A percentile compares a stretch with the other conserved stretches of the same genome.
Evolutionary conservation across 2,888 invertebrate genomes (phyloP).

Genomic region (Drosophila monieri): DNA sequence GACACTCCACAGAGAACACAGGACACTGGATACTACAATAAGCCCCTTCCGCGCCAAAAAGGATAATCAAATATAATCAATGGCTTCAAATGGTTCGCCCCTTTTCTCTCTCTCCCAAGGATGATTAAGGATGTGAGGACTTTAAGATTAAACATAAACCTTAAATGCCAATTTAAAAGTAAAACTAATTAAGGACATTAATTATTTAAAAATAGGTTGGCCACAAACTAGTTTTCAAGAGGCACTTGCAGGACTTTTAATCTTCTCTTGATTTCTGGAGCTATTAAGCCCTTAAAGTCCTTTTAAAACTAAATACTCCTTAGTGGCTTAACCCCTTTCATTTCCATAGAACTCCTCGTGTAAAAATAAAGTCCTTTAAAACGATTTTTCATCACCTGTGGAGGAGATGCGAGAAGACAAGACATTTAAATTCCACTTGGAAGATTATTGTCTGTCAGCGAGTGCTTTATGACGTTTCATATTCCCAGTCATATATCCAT

Average conservation of each 20-base stretch:
- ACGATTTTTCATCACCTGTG: slow-evolving; percentile 8
- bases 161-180: not conserved
- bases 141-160: not conserved
- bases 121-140: slow-evolving; percentile 19
- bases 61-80: slow-evolving; percentile 38
- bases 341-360: not conserved
- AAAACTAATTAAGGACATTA: not conserved
- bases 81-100: slow-evolving; percentile 30
- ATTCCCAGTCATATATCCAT: not conserved
- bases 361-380: not conserved
- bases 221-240: too few species aligned
- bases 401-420: not conserved
- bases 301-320: not conserved
- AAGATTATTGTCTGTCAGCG: slow-evolving; percentile 22
- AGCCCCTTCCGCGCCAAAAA: not conserved
- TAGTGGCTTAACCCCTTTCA: not conserved
- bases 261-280: too few species aligned
- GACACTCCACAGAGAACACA: not conserved
- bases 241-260: not conserved
- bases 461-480: slow-evolving; percentile 35
- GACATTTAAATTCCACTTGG: slow-evolving; percentile 15
- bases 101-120: not conserved
- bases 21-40: slow-evolving; percentile 1
- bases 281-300: too few species aligned
- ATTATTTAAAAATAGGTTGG: too few species aligned